A percentile compares a stretch with the other conserved stretches of the same genome.
Evolutionary conservation across 2,113 vertebrate genomes (phyloP).

Genomic region (Probosciger aterrimus): DNA sequence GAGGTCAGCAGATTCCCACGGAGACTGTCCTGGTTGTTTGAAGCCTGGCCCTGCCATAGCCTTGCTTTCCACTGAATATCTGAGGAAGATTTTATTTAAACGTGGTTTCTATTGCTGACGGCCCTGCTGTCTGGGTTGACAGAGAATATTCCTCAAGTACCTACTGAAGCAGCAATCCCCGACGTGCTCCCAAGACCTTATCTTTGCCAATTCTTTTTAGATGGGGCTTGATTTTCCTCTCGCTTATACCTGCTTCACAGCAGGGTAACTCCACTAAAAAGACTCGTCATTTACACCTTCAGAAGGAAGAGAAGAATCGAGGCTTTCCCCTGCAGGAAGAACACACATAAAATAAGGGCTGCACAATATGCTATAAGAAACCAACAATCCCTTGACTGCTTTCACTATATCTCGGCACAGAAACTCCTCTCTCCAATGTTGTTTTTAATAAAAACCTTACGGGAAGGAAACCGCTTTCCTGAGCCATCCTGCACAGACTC

Average conservation of each 20-base stretch:
- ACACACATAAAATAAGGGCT: background rate
- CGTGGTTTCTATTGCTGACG: background rate
- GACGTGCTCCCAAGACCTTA: constrained; percentile 11
- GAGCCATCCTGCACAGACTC: background rate
- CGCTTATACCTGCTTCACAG: constrained; percentile 52
- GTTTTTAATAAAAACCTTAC: constrained; percentile 51
- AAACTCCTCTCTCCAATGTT: constrained; percentile 26
- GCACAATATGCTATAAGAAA: background rate
- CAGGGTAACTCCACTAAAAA: constrained; percentile 17
- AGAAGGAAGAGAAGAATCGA: background rate
- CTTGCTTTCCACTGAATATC: background rate
- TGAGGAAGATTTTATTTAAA: constrained; percentile 14
- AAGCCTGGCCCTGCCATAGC: background rate
- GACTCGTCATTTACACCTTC: constrained; percentile 11
- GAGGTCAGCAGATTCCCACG: rapidly evolving
- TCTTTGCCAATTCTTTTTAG: constrained; percentile 37
- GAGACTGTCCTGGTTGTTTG: background rate
- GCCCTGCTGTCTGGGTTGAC: background rate
- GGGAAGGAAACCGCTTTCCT: background rate
- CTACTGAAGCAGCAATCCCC: constrained; percentile 24
- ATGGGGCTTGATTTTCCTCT: constrained; percentile 40
- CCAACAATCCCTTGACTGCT: background rate
- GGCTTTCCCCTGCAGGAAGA: constrained; percentile 23
- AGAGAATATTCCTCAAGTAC: constrained; percentile 21
- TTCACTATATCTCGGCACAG: background rate